Evolutionary conservation across 2,888 invertebrate species (phyloP).

Genomic region (Diloba caeruleocephala): DNA sequence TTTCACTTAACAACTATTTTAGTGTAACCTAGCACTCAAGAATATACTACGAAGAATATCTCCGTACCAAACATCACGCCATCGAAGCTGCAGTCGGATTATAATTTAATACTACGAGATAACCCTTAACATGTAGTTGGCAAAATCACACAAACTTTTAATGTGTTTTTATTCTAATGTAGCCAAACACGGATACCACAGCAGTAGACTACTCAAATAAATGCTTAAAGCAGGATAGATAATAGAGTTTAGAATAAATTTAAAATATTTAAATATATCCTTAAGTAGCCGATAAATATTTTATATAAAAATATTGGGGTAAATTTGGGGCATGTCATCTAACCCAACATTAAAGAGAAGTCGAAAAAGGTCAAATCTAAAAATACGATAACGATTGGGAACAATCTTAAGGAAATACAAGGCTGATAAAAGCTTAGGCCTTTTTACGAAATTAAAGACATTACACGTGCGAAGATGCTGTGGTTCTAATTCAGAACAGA

Average conservation of each 20-base stretch:
- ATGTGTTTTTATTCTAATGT: conserved; percentile 47
- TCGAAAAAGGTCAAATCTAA: conserved; percentile 45
- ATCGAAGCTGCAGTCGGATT: conserved; percentile 74
- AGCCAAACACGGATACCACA: conserved; percentile 59
- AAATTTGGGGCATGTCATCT: conserved; percentile 53
- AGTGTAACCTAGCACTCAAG: conserved; percentile 34
- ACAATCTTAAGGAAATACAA: conserved; percentile 34
- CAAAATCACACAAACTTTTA: conserved; percentile 63
- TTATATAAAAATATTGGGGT: conserved; percentile 62
- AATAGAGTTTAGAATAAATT: conserved; percentile 43
- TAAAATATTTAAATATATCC: conserved; percentile 44
- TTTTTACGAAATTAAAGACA: conserved; percentile 40
- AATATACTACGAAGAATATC: conserved; percentile 24
- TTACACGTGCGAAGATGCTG: conserved; percentile 45
- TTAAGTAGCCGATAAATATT: conserved; percentile 50
- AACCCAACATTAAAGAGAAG: conserved; percentile 34
- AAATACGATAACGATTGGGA: conserved; percentile 45
- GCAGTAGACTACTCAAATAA: conserved; percentile 53
- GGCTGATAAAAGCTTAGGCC: conserved; percentile 52
- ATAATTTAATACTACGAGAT: conserved; percentile 61
- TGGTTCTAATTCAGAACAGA: conserved; percentile 49
- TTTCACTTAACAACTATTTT: conserved; percentile 50
- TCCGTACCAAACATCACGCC: conserved; percentile 34
- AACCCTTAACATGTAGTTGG: conserved; percentile 68
- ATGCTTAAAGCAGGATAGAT: conserved; percentile 43